A percentile compares a stretch with the other conserved stretches of the same genome.
Conservation (phyloP, 2,888 invertebrate genomes). For the Clanis bilineata region DNA sequence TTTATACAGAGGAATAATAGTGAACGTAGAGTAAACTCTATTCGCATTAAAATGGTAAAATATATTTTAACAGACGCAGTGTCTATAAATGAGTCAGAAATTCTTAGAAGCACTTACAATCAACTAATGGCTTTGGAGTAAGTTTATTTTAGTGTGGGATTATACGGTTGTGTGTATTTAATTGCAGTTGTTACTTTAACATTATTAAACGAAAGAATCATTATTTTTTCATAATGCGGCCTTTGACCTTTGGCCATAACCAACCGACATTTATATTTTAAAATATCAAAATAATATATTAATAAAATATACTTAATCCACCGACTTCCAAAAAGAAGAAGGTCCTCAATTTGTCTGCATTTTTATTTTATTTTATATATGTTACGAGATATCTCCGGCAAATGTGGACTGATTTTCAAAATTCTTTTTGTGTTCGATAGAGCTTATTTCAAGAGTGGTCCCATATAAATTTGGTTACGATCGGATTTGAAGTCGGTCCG, state of each 20-base stretch:
- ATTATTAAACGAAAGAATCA: background rate
- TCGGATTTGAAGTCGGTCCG: no score
- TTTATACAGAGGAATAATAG: background rate
- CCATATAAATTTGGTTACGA: no score
- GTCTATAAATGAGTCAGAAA: background rate
- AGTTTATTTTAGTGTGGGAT: background rate
- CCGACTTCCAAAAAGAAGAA: no score
- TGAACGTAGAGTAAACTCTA: background rate
- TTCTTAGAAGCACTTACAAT: background rate
- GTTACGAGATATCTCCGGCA: no score
- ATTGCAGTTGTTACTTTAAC: background rate
- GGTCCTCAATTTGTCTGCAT: no score
- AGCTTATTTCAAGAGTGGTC: no score
- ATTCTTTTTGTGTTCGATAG: no score
- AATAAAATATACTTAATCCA: no score
- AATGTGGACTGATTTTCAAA: no score
- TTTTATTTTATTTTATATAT: no score
- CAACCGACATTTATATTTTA: no score
- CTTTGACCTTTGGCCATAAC: background rate
- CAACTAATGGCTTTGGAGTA: background rate
- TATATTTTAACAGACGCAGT: background rate
- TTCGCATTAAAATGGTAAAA: background rate
- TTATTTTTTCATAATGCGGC: background rate
- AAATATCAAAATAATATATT: no score
- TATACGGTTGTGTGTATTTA: background rate